phyloP scores from a whole-genome alignment of 1,140 invertebrate genomes.

The Drosophila kurseongensis region DNA sequence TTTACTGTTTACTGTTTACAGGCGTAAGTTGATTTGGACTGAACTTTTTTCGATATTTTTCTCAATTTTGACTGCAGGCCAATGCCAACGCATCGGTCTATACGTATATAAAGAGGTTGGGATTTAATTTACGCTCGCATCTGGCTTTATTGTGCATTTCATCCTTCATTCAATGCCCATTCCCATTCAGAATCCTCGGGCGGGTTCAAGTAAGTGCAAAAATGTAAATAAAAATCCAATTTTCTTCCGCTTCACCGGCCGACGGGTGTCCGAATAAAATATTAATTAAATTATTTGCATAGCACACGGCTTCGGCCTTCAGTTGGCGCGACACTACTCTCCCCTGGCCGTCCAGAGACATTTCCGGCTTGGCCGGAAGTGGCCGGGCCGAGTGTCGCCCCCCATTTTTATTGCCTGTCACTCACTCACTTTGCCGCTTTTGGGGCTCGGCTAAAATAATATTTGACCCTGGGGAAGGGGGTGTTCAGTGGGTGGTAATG shows the following conservation, averaged over 20 bases:
- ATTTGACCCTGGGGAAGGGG: slow-evolving; percentile 18
- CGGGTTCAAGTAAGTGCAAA: slow-evolving; percentile 57
- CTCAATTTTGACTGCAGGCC: slow-evolving; percentile 45
- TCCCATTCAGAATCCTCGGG: slow-evolving; percentile 28
- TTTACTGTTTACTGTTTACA: slow-evolving; percentile 81
- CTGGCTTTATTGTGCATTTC: slow-evolving; percentile 47
- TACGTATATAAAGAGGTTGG: slow-evolving; percentile 5
- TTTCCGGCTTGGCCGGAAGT: slow-evolving; percentile 44
- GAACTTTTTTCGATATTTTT: slow-evolving; percentile 46
- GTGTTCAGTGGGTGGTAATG: slow-evolving; percentile 2
- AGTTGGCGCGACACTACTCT: not conserved
- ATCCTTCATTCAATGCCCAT: slow-evolving; percentile 20
- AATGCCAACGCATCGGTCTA: slow-evolving; percentile 50
- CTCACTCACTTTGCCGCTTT: slow-evolving; percentile 11
- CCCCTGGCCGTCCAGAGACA: slow-evolving; percentile 21
- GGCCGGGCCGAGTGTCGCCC: slow-evolving; percentile 40
- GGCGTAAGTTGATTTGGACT: slow-evolving; percentile 65
- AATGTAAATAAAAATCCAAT: slow-evolving; percentile 61
- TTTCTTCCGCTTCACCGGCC: slow-evolving; percentile 33
- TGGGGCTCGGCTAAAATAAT: slow-evolving; percentile 34
- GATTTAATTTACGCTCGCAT: slow-evolving; percentile 53
- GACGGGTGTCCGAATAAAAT: slow-evolving; percentile 56
- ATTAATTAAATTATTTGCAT: slow-evolving; percentile 80
- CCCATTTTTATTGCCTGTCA: slow-evolving; percentile 54
- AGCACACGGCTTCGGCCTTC: slow-evolving; percentile 29